Conservation (phyloP, 37 sponge, comb jelly and placozoan species). For the Oopsacas minuta region DNA sequence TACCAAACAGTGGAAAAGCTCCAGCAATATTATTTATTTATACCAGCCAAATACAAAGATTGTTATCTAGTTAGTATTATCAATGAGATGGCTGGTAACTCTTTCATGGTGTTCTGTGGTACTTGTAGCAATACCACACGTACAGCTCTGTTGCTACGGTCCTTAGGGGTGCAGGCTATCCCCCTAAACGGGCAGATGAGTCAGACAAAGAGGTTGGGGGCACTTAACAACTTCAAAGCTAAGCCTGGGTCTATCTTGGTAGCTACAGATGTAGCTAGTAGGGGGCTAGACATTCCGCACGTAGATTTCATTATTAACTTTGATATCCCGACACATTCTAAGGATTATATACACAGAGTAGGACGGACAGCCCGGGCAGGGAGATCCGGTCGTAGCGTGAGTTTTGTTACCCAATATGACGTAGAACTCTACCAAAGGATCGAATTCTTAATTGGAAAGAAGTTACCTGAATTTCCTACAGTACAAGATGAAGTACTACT, state of each 20-base stretch:
- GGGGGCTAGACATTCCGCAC: slow-evolving; percentile 98
- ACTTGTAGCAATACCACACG: slow-evolving; percentile 87
- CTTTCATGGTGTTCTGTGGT: slow-evolving; percentile 97
- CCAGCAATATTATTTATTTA: slow-evolving; percentile 85
- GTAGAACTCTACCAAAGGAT: slow-evolving; percentile 94
- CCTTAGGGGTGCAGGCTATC: slow-evolving; percentile 81
- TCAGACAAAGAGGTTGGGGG: slow-evolving; percentile 81
- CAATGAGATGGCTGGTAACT: slow-evolving; percentile 93
- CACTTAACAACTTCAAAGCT: slow-evolving; percentile 86
- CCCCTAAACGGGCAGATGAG: slow-evolving; percentile 91
- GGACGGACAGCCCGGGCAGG: slow-evolving; percentile 97
- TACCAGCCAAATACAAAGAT: slow-evolving; percentile 92
- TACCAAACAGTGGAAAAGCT: slow-evolving; percentile 92
- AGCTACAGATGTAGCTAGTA: slow-evolving; percentile 95
- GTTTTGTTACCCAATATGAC: slow-evolving; percentile 98
- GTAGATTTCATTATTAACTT: slow-evolving; percentile 94
- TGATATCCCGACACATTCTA: slow-evolving; percentile 96
- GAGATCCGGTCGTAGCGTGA: slow-evolving; percentile 74
- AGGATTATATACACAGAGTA: slow-evolving; percentile 98
- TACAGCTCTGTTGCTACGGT: slow-evolving; percentile 67
- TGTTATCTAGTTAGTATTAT: slow-evolving; percentile 90
- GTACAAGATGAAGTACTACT: slow-evolving; percentile 89
- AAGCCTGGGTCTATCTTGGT: slow-evolving; percentile 72
- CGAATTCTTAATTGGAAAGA: slow-evolving; percentile 85
- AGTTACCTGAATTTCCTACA: slow-evolving; percentile 69